Evolutionary conservation across 2,797 vertebrate genomes (phyloP), one percentile per base, ranked within the genome.

Genomic region (Gallirallus australis): DNA sequence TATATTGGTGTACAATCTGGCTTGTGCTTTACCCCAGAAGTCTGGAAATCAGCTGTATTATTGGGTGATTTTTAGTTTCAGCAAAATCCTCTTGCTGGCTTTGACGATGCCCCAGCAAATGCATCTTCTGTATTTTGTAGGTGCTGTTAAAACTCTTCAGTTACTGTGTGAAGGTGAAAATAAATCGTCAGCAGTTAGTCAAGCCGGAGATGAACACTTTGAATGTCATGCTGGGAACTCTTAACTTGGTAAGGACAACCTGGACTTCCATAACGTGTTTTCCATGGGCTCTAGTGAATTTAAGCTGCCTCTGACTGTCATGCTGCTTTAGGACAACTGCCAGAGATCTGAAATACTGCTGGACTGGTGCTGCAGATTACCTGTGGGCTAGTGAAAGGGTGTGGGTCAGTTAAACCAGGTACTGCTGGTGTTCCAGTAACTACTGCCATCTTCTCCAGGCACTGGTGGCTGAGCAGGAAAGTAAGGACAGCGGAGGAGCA

Each of bases 201-300:
- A 99, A 99, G 95, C 99, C 99, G 3, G 99, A 99, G 98, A 99
- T 99, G 99, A 99, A 99, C 98, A 99, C 99, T 2, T 97, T 99
- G 91, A 99, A 99, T 20, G 99, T 99, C 96, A 99, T 99, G 99
- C 98, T 99, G 97, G 99, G 99, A 69, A 99, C 99, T 11, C 98
- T 99, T 6, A 99, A 99, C 98, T 95, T 99, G 98, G 99, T 99
- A 96, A 98, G 98, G 64, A 31, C 27, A 75, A 17, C 28, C 15
- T 53, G 24, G 7, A 15, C 45, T 54, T 89, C 8, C 37, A 37
- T 7, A 9, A 82, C 20, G 48, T 39, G 20, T 52, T 53, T 65
- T 39, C 35, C 9, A 1, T 52, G 40, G 35, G 27, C 37, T 94
- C n/a, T 57, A 31, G 0, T 53, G 23, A 48, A 39, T 73, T 84